Base-by-base conservation (phyloP, 2,797 vertebrate genomes). In the Poeciliopsis presidionis region DNA sequence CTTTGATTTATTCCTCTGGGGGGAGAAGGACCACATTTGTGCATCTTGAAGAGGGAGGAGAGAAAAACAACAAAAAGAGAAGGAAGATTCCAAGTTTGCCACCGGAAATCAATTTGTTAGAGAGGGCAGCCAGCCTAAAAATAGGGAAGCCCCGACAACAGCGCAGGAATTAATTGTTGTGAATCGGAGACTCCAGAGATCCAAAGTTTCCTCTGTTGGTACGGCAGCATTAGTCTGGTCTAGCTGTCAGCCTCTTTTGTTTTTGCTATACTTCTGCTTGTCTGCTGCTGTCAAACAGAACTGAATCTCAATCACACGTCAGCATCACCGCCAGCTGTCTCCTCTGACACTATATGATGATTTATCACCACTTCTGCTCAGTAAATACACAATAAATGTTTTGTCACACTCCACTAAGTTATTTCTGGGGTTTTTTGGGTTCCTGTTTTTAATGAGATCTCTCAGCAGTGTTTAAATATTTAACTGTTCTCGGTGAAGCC, bases 381-480 rank as follows among this genome's bases (percentile, higher is more conserved):
- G 93, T 93, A 93, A 94, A 94, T 89, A 94, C 90, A 95, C 94
- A 95, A 95, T 95, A 95, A 95, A 92, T 91, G 94, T 94, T 95
- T 95, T 95, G 95, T 95, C 95, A 95, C 94, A 92, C 93, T 95
- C 92, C 88, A 69, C 92, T 87, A 93, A 93, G 85, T 93, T 93
- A 93, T 95, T 94, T 95, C 94, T 90, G 94, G 88, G 89, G 1
- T 51, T 51, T 51, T 51, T 51, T 20, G 57, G 59, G 5, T 47
- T 92, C 91, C 90, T 69, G 88, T 84, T 94, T 96, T 95, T 95
- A 96, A 96, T 96, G 95, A 96, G 94, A 95, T 96, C 93, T 94
- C 92, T 91, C 94, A 93, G 93, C 86, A 63, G 88, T 95, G 92
- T 96, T 96, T 95, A 96, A 96, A 96, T 96, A 96, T 96, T 96